A percentile compares a stretch with the other conserved stretches of the same genome.
Evolutionary conservation across 2,797 vertebrate species (phyloP).

Genomic region (Mastacembelus armatus): DNA sequence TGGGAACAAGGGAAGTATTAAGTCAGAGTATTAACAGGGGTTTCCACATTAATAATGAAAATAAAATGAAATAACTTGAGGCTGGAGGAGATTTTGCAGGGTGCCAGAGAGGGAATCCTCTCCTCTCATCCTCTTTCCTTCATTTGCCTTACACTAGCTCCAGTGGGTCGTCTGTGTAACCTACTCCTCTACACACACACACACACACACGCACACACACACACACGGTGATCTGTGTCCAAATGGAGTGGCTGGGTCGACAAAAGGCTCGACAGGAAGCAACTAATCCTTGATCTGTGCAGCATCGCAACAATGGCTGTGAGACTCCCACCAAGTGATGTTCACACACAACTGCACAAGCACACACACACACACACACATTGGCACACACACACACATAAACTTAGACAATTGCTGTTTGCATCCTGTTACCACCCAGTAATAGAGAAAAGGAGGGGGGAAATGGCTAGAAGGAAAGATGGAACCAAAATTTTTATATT

Average conservation of each 20-base stretch:
- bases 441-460: conserved; percentile 34
- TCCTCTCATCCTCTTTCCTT: conserved; percentile 49
- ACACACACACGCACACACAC: conserved; percentile 31
- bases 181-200: conserved; percentile 21
- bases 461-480: conserved; percentile 4
- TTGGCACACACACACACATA: conserved; percentile 42
- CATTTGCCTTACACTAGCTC: conserved; percentile 52
- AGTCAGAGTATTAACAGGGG: conserved; percentile 23
- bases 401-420: conserved; percentile 66
- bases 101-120: conserved; percentile 34
- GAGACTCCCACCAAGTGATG: conserved; percentile 60
- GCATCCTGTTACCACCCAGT: conserved; percentile 72
- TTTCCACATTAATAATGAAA: not conserved
- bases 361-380: conserved; percentile 41
- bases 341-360: conserved; percentile 26
- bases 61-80: conserved; percentile 32
- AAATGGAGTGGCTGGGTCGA: conserved; percentile 81
- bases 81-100: conserved; percentile 15
- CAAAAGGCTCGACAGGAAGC: conserved; percentile 86
- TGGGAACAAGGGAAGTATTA: conserved; percentile 1
- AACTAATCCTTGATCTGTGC: conserved; percentile 85
- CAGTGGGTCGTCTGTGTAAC: conserved; percentile 60
- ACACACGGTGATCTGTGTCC: conserved; percentile 75
- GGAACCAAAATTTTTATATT: conserved; percentile 22
- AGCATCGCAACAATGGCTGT: conserved; percentile 80